Evolutionary conservation across 2,888 invertebrate genomes (phyloP), one percentile per base, ranked within the genome.

Genomic region (Tipula confusa): DNA sequence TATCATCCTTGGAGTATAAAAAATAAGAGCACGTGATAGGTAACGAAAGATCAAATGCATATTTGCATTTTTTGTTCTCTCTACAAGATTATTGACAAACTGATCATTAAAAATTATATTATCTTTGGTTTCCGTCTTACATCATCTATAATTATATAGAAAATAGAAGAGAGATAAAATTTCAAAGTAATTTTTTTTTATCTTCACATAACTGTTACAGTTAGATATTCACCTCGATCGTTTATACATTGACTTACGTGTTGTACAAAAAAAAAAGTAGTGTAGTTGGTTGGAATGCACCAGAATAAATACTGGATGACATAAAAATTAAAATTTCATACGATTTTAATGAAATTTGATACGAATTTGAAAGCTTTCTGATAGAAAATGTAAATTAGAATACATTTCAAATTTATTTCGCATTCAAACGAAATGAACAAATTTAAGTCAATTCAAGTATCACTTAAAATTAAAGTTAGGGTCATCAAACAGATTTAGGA

Each of bases 211-310:
- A 64, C 24, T 64, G 64, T 64, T 24, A 64, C 64, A 64, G 64
- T 64, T 64, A n/a, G n/a, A n/a, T n/a, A 64, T 64, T 64, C 64
- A 64, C 64, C 64, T 64, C 64, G 64, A 64, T 64, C 64, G 24
- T 43, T 2, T 3, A 64, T 64, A 13, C 13, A 11, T 7, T 64
- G 11, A n/a, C n/a, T 64, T 15, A 43, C 9, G 43, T 18, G 43
- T 18, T 43, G 43, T 15, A 15, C 15, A 43, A 15, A 43, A 33
- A 15, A 6, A 6, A 18, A 48, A 48, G 48, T 18, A 18, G n/a
- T n/a, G n/a, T n/a, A n/a, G n/a, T n/a, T n/a, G n/a, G n/a, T n/a
- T n/a, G n/a, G n/a, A n/a, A n/a, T n/a, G n/a, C n/a, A n/a, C n/a
- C n/a, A n/a, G n/a, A n/a, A n/a, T n/a, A n/a, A n/a, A n/a, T n/a